These are phyloP conservation scores for Bellardia bayeri DNA, from an alignment of 2,888 invertebrate species.

Conservation along the genomic window DNA sequence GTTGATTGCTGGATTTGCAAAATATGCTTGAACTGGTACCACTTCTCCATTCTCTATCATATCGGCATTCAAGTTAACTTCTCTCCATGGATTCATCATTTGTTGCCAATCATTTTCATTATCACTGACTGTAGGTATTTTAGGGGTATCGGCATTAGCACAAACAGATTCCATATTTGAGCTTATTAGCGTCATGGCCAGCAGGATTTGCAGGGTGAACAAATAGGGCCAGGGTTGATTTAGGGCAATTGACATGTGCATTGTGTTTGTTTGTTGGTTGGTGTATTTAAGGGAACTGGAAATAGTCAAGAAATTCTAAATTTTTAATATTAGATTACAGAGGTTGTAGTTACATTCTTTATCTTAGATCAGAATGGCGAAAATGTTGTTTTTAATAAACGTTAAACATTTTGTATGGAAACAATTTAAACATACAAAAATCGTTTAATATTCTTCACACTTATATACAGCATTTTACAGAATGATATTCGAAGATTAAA, in stretches of 20 bases:
- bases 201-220: constrained; percentile 29
- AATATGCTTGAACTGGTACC: constrained; percentile 76
- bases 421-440: too few species aligned
- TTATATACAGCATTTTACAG: too few species aligned
- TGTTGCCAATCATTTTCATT: constrained; percentile 58
- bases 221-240: constrained; percentile 24
- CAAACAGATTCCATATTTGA: constrained; percentile 52
- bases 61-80: constrained; percentile 75
- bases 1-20: constrained; percentile 75
- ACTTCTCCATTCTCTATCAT: constrained; percentile 77
- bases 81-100: constrained; percentile 88
- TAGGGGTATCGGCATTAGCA: constrained; percentile 70
- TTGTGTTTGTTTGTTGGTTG: constrained; percentile 31
- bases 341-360: too few species aligned
- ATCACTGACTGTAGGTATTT: constrained; percentile 70
- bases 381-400: too few species aligned
- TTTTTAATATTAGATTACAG: too few species aligned
- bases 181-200: constrained; percentile 41
- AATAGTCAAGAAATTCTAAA: too few species aligned
- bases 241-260: neutral
- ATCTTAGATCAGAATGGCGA: too few species aligned
- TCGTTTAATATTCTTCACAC: too few species aligned
- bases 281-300: neutral
- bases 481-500: too few species aligned
- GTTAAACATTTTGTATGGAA: too few species aligned